A percentile compares a stretch with the other conserved stretches of the same genome.
These are phyloP conservation scores for Gopherus evgoodei DNA, from an alignment of 2,113 vertebrate genomes.

Conservation along the genomic window DNA sequence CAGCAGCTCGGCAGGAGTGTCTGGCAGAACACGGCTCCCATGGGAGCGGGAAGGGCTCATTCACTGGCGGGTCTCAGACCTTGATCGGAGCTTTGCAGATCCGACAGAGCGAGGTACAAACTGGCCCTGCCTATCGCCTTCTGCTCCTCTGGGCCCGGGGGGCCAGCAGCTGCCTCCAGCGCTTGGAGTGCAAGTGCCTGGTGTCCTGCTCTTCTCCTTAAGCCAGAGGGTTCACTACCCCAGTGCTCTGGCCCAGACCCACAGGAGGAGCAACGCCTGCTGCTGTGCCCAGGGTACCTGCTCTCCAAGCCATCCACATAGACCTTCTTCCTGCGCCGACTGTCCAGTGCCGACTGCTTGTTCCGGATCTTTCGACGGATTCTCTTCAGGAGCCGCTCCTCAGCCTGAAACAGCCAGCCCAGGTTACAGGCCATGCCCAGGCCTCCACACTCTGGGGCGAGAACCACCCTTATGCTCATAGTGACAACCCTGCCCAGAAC, in stretches of 20 bases:
- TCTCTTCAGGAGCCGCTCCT: constrained; percentile 88
- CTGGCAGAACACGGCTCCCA: background rate
- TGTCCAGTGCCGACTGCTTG: constrained; percentile 92
- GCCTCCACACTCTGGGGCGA: background rate
- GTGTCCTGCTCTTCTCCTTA: no score
- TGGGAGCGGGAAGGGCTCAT: background rate
- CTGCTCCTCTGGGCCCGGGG: background rate
- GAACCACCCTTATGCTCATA: no score
- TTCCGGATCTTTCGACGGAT: constrained; percentile 92
- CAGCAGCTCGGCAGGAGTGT: background rate
- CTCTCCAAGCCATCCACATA: constrained; percentile 90
- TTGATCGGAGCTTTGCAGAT: background rate
- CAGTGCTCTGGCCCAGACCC: background rate
- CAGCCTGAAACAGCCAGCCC: constrained; percentile 74
- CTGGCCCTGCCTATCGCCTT: background rate
- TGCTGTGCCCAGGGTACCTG: constrained; percentile 76
- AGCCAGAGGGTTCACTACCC: background rate
- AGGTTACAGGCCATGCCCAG: fast-evolving
- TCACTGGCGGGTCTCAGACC: background rate
- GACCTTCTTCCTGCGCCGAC: constrained; percentile 89
- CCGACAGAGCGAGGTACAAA: background rate
- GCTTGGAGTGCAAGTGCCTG: no score
- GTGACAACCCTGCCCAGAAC: background rate
- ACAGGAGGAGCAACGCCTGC: background rate
- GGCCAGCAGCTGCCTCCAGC: background rate